These are phyloP conservation scores for Menura novaehollandiae DNA, from an alignment of 2,113 vertebrate genomes.

Conservation along the genomic window DNA sequence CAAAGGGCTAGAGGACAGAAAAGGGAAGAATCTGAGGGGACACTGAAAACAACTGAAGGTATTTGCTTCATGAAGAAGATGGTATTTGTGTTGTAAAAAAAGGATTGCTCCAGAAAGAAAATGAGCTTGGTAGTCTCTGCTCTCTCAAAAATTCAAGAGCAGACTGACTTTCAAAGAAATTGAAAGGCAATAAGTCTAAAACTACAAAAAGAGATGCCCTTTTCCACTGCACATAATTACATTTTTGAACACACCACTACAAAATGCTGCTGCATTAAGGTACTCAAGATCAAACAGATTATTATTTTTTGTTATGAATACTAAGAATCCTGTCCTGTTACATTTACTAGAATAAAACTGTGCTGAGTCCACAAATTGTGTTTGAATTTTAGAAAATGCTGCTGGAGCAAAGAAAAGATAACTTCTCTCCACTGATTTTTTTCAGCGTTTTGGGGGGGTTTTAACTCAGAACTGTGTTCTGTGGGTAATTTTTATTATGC, in stretches of 20 bases:
- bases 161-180: background rate
- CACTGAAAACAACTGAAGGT: background rate
- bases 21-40: background rate
- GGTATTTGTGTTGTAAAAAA: background rate
- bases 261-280: background rate
- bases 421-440: background rate
- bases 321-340: background rate
- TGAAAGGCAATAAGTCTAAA: background rate
- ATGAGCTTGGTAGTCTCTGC: background rate
- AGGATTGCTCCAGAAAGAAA: background rate
- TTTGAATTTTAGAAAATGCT: conserved; percentile 8
- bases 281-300: background rate
- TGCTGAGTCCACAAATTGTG: background rate
- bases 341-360: background rate
- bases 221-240: background rate
- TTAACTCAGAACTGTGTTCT: conserved; percentile 28
- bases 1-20: background rate
- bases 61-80: background rate
- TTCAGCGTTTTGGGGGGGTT: background rate
- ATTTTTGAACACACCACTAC: background rate
- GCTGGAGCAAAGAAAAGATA: background rate
- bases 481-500: conserved; percentile 53
- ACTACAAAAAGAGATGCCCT: background rate
- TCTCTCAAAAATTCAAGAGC: background rate
- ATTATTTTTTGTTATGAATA: conserved; percentile 34